Evolutionary conservation across 2,797 vertebrate genomes (phyloP), one percentile per base, ranked within the genome.

Genomic region (Tachyglossus aculeatus): DNA sequence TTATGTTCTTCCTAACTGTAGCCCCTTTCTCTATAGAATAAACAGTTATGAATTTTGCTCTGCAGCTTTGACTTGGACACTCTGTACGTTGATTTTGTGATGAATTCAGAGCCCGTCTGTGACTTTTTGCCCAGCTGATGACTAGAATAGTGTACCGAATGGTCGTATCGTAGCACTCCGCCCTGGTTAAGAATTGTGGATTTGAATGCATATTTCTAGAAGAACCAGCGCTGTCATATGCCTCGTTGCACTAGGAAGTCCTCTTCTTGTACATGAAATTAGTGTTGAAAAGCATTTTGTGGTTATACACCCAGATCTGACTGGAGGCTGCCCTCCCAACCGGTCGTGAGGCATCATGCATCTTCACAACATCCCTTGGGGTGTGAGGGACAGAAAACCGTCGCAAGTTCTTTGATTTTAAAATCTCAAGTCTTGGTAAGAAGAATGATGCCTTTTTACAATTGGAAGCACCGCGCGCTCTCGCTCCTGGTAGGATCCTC

Each of bases 21-120:
- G 57, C 48, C 70, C 19, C 3, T 12, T 59, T 53, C 37, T 52
- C 53, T 59, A 9, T 43, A 58, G 67, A 77, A 40, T 45, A 61
- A 60, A 33, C 18, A 13, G 36, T 45, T 61, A 51, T 34, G 53
- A 27, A 7, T 39, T 55, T 54, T 64, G 41, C 48, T 53, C 45
- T 33, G 25, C 19, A 32, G n/a, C 29, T 47, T n/a, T n/a, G 22
- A 1, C 1, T 57, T 7, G 1, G 37, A 6, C 24, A n/a, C 32
- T 29, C 3, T 63, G n/a, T 53, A 3, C n/a, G 5, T 9, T 9
- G 24, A 27, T 19, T n/a, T 48, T 48, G 25, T 48, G 45, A 12
- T 14, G n/a, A 38, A 18, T 34, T 22, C 22, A 11, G 29, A 62
- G 45, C n/a, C 21, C 0, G 0, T 37, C 36, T 24, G 0, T 1